A percentile compares a stretch with the other conserved stretches of the same genome.
Evolutionary conservation across 1,140 invertebrate genomes (phyloP).

Genomic region (Notospermus geniculatus): DNA sequence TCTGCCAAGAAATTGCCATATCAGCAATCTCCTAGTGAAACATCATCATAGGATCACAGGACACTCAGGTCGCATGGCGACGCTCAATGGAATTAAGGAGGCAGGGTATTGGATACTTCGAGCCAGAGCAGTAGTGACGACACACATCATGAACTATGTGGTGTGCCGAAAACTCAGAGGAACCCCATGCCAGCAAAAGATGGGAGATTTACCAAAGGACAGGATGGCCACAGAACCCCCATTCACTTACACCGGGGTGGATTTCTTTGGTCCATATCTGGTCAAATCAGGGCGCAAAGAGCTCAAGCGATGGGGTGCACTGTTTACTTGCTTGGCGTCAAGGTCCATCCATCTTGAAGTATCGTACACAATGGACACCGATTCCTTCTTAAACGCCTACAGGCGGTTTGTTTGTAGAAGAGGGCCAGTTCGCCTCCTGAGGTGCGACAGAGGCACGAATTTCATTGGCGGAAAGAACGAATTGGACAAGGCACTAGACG

Average conservation of each 20-base stretch:
- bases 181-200: conserved; percentile 19
- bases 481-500: conserved; percentile 1
- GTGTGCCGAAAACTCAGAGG: conserved; percentile 20
- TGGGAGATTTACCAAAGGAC: conserved; percentile 28
- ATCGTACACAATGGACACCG: not conserved
- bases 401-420: conserved; percentile 29
- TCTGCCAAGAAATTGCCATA: conserved; percentile 21
- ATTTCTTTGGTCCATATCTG: conserved; percentile 28
- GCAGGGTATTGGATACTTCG: conserved; percentile 30
- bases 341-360: conserved; percentile 20
- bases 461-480: conserved; percentile 39
- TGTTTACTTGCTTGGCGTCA: conserved; percentile 18
- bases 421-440: conserved; percentile 36
- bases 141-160: conserved; percentile 26
- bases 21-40: conserved; percentile 19
- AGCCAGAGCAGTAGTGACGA: conserved; percentile 14
- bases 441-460: conserved; percentile 51
- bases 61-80: conserved; percentile 24
- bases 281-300: conserved; percentile 10
- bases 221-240: conserved; percentile 18
- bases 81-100: conserved; percentile 17
- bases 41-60: conserved; percentile 21
- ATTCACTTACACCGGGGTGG: conserved; percentile 26
- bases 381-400: conserved; percentile 14
- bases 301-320: conserved; percentile 17